Base-by-base conservation (phyloP, 2,888 invertebrate species). In the Campoplex capitator region DNA sequence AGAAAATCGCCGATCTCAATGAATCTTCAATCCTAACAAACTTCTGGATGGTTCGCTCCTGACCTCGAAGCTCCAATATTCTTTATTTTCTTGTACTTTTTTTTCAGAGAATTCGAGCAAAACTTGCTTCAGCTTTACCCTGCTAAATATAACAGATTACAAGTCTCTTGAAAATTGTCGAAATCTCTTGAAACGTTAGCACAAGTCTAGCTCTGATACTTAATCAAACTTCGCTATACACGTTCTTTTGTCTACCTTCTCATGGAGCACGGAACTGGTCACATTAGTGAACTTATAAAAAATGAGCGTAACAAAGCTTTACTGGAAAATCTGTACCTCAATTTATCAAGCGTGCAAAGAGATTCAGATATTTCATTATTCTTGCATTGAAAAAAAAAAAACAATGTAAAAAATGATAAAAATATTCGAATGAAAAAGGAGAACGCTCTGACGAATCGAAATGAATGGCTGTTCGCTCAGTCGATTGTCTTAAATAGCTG, bases 131-230 rank as follows among this genome's bases (percentile, higher is more conserved):
- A 11, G 51, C 68, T 48, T 71, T 23, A 51, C 48, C 42, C 2
- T 28, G 56, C 32, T 13, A 7, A 80, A 65, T 42, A 38, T n/a
- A 51, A 23, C 4, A 70, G 13, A 76, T 42, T 54, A 65, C 62
- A 71, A 73, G 45, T 77, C 35, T 48, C 81, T 8, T 7, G 48
- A 68, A 58, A 79, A 77, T 81, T 77, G 65, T 73, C 32, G 56
- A 73, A 73, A 67, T 38, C 35, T 38, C n/a, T 32, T 45, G 28
- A 13, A 62, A 73, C 65, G 38, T 58, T 35, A 48, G 11, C 23
- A 28, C 58, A 58, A 32, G 58, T 71, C 13, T 32, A n/a, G 28
- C 45, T 13, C 62, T 13, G 48, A 62, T 35, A 62, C n/a, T 28
- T 28, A 38, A 71, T 77, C 71, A n/a, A 83, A 77, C 71, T 77